phyloP scores from a whole-genome alignment of 2,888 invertebrate genomes.

The Epirrhoe tristata region DNA sequence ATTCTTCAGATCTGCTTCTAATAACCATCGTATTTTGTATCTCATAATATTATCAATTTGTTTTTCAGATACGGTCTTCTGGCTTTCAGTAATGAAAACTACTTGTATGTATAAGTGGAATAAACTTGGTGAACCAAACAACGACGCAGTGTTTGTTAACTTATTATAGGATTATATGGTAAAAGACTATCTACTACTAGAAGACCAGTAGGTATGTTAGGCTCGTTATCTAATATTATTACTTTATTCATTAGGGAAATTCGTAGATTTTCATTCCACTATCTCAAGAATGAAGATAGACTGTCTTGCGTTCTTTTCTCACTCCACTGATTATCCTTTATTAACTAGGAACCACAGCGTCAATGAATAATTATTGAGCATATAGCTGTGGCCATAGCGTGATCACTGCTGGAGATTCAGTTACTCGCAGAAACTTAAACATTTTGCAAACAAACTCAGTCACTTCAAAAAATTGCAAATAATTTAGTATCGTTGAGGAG shows the following conservation, averaged over 20 bases:
- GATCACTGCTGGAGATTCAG: constrained; percentile 13
- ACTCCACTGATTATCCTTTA: constrained; percentile 36
- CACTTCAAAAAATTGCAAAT: constrained; percentile 7
- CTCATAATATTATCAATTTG: no score
- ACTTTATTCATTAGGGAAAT: not conserved
- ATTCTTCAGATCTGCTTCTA: no score
- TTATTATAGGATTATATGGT: no score
- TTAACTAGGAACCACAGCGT: constrained; percentile 27
- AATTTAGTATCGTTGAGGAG: not conserved
- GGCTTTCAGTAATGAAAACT: no score
- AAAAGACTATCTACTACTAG: no score
- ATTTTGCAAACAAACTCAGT: constrained; percentile 16
- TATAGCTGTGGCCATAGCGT: constrained; percentile 25
- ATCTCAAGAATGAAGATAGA: constrained; percentile 22
- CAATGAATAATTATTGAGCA: constrained; percentile 18
- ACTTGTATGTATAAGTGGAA: no score
- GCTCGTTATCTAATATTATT: not conserved
- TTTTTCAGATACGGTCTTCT: no score
- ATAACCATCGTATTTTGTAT: no score
- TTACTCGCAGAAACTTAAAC: constrained; percentile 5
- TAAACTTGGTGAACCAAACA: no score
- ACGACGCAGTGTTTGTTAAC: no score
- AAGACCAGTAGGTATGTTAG: no score
- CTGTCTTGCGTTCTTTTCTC: constrained; percentile 35
- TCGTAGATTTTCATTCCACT: constrained; percentile 8